phyloP scores from a whole-genome alignment of 2,113 vertebrate genomes.

The Pelecanus crispus region DNA sequence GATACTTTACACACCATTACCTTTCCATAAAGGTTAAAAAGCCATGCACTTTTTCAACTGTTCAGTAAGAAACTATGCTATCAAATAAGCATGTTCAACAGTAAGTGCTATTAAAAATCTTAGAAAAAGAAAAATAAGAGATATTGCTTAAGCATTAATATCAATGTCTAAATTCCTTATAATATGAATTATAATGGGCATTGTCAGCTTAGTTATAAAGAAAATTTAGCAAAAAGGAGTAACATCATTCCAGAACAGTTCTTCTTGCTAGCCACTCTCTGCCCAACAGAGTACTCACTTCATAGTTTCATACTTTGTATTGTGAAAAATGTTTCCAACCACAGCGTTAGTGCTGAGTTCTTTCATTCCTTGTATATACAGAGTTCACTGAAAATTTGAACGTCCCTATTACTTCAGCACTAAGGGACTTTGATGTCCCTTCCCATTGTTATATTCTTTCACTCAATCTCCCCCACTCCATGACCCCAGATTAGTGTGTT shows the following conservation, averaged over 20 bases:
- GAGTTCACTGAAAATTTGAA: not conserved
- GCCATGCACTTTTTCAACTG: not conserved
- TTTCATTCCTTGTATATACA: not conserved
- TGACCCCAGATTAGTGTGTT: not conserved
- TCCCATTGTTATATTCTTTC: not conserved
- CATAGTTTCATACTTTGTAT: not conserved
- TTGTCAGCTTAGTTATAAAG: not conserved
- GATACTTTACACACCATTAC: not conserved
- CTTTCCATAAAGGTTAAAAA: not conserved
- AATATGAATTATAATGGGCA: not conserved
- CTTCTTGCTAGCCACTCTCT: not conserved
- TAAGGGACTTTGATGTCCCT: not conserved
- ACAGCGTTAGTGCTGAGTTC: not conserved
- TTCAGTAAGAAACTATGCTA: not conserved
- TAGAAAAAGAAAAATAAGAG: not conserved
- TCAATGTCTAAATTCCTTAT: not conserved
- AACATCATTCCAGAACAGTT: not conserved
- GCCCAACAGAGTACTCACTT: not conserved
- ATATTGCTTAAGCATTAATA: not conserved
- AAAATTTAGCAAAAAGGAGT: not conserved
- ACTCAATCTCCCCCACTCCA: no score
- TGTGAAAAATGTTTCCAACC: not conserved
- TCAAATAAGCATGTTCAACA: not conserved
- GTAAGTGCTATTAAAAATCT: not conserved
- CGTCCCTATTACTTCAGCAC: not conserved